Percentiles rank a stretch among this genome's conserved stretches.
phyloP scores from a whole-genome alignment of 2,113 vertebrate species.

The Corythoichthys intestinalis region DNA sequence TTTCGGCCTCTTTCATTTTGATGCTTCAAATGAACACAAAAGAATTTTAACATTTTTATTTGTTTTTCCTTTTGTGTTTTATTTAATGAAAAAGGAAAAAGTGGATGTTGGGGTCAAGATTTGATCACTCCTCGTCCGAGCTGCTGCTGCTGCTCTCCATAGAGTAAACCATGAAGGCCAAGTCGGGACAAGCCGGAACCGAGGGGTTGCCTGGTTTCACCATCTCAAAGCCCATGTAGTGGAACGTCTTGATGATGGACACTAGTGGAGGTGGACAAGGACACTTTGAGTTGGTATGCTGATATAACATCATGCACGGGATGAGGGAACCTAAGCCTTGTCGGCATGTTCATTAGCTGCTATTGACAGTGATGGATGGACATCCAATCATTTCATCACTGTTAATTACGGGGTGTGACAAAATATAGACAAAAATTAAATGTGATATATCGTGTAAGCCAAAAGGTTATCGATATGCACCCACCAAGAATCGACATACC shows the following conservation, averaged over 20 bases:
- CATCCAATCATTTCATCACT: no score
- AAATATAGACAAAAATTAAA: no score
- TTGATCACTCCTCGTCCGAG: constrained; percentile 86
- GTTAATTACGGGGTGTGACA: no score
- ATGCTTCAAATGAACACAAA: no score
- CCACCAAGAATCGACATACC: no score
- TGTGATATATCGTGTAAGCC: no score
- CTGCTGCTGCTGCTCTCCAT: constrained; percentile 90
- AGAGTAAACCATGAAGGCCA: constrained; percentile 95
- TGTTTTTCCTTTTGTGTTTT: constrained; percentile 18
- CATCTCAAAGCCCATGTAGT: constrained; percentile 95
- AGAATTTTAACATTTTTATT: constrained; percentile 27
- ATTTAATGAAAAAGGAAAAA: not conserved
- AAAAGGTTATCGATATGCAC: no score
- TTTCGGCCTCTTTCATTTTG: no score
- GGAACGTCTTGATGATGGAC: constrained; percentile 92
- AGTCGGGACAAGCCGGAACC: constrained; percentile 83
- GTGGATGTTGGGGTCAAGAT: not conserved
- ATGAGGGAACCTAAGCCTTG: no score
- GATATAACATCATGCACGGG: no score
- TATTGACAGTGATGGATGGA: no score
- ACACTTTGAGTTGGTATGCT: not conserved
- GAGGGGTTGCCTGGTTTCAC: constrained; percentile 89
- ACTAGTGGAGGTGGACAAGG: constrained; percentile 61
- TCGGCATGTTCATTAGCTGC: no score